phyloP scores from a whole-genome alignment of 2,113 vertebrate genomes.

The Neolamprologus ventralis region DNA sequence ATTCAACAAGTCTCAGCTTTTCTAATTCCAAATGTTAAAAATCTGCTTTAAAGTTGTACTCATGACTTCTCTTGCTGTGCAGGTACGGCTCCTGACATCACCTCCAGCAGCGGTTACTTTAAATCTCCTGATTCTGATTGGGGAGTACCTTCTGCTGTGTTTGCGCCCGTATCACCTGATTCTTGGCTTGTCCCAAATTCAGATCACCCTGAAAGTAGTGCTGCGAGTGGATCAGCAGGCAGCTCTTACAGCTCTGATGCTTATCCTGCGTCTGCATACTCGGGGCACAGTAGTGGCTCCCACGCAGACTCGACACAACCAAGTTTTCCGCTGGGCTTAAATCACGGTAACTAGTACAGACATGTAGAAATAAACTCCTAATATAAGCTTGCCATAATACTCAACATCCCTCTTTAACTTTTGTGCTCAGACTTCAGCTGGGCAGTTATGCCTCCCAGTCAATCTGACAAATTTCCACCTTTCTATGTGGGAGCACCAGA shows the following conservation, averaged over 20 bases:
- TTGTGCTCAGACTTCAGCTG: not conserved
- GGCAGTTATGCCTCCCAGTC: not conserved
- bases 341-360: not conserved
- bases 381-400: accelerated
- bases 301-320: not conserved
- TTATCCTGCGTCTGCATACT: not conserved
- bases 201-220: not conserved
- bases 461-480: not conserved
- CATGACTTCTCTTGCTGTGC: accelerated
- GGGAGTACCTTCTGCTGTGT: not conserved
- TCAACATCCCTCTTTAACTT: not conserved
- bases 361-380: not conserved
- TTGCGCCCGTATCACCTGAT: not conserved
- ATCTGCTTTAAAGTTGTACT: not conserved
- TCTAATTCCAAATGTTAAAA: not conserved
- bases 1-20: accelerated
- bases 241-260: not conserved
- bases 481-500: not conserved
- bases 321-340: not conserved
- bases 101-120: not conserved
- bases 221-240: not conserved
- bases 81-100: not conserved
- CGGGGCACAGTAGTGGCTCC: accelerated
- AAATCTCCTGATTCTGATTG: not conserved
- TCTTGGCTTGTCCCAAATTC: not conserved